Evolutionary conservation across 1,140 invertebrate species (phyloP), one percentile per base, ranked within the genome.

Genomic region (Drosophila parvula): DNA sequence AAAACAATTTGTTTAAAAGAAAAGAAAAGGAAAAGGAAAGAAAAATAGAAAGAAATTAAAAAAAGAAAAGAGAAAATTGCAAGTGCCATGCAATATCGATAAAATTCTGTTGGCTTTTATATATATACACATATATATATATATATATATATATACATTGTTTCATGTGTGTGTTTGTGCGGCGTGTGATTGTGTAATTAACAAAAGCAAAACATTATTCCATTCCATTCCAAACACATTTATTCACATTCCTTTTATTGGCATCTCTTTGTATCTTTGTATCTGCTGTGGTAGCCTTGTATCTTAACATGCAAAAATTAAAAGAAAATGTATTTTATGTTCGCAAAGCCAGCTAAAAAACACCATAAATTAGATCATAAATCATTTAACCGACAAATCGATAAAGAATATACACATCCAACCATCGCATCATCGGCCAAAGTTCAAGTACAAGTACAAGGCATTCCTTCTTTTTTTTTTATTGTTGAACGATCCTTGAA

Each of bases 301-400:
- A 38, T 44, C 28, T 56, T 16, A 57, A 30, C 34, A 60, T 44
- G 10, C n/a, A 36, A 8, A 45, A 32, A 40, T 22, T 22, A 32
- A 58, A 44, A 18, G n/a, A 61, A 36, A 40, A 51, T 27, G 34
- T n/a, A 38, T 38, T 55, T 55, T 38, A 55, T 55, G 18, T 51
- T 22, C 12, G 44, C 18, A 45, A 12, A 18, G 8, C 44, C 44
- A 14, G 44, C 44, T 14, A 47, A 47, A 47, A 47, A 14, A 48
- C 16, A 10, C 47, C 50, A 78, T 78, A 53, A 78, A 79, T 60
- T 48, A 69, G 32, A 30, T 38, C 71, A 71, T 83, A 82, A 82
- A 82, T 78, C 79, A 81, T 82, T 50, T 41, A 61, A 36, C 28
- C 73, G 5, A 55, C 38, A 28, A 44, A 48, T 55, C 36, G 11